Evolutionary conservation across 2,797 vertebrate genomes (phyloP).

Genomic region (Huso huso): DNA sequence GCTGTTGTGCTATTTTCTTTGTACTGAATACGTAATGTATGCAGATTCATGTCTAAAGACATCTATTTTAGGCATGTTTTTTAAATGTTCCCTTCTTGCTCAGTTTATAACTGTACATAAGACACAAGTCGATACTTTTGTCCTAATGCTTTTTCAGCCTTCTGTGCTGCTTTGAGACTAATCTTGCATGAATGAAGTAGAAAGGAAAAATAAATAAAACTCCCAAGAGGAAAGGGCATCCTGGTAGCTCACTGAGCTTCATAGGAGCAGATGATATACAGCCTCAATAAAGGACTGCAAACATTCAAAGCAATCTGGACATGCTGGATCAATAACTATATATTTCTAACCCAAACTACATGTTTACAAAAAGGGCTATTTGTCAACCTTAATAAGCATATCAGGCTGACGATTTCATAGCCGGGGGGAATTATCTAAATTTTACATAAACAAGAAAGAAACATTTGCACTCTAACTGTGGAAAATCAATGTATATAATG

Average conservation of each 20-base stretch:
- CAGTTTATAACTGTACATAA: no score
- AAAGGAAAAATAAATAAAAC: neutral
- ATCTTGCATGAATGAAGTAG: neutral
- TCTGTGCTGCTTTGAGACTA: neutral
- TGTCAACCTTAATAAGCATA: conserved; percentile 24
- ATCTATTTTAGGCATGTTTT: no score
- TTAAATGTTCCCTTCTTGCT: no score
- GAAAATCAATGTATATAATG: no score
- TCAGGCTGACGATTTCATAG: conserved; percentile 14
- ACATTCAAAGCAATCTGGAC: conserved; percentile 15
- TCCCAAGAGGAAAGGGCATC: conserved; percentile 13
- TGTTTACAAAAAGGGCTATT: conserved; percentile 16
- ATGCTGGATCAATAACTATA: conserved; percentile 21
- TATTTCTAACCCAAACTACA: conserved; percentile 9
- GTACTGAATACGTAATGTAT: no score
- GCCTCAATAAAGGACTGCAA: conserved; percentile 19
- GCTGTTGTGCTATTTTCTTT: no score
- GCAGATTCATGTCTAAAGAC: no score
- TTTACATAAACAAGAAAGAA: no score
- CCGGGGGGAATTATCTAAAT: no score
- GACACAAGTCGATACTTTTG: no score
- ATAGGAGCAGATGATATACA: conserved; percentile 17
- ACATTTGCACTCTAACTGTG: no score
- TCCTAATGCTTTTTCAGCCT: no score
- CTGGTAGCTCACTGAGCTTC: conserved; percentile 32